phyloP scores from a whole-genome alignment of 2,113 vertebrate species.

The Rhea pennata region DNA sequence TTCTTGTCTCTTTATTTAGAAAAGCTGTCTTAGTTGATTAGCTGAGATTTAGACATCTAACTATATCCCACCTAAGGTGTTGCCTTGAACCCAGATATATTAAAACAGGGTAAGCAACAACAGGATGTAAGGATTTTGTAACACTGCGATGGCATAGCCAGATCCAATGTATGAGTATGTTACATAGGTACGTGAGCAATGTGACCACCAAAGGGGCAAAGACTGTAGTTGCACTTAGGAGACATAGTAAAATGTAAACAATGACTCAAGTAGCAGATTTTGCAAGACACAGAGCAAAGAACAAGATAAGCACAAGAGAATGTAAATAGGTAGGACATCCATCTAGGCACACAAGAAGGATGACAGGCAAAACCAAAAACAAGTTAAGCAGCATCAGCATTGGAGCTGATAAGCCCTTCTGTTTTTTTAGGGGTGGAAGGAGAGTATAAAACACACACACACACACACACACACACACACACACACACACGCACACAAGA shows the following conservation, averaged over 20 bases:
- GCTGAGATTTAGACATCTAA: not conserved
- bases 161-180: not conserved
- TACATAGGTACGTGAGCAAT: not conserved
- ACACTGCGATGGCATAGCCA: not conserved
- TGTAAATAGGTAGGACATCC: not conserved
- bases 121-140: not conserved
- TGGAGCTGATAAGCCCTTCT: not conserved
- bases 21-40: not conserved
- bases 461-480: no score
- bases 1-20: not conserved
- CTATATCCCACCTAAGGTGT: not conserved
- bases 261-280: not conserved
- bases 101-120: not conserved
- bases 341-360: not conserved
- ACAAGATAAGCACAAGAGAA: not conserved
- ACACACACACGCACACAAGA: no score
- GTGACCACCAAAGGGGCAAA: not conserved
- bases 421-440: not conserved
- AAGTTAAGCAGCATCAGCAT: not conserved
- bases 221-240: not conserved
- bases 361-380: not conserved
- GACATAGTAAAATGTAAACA: not conserved
- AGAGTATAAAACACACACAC: not conserved
- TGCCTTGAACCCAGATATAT: not conserved
- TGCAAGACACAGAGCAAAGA: not conserved